Conservation (phyloP, 2,888 invertebrate species). For the Chalcis sispes region DNA sequence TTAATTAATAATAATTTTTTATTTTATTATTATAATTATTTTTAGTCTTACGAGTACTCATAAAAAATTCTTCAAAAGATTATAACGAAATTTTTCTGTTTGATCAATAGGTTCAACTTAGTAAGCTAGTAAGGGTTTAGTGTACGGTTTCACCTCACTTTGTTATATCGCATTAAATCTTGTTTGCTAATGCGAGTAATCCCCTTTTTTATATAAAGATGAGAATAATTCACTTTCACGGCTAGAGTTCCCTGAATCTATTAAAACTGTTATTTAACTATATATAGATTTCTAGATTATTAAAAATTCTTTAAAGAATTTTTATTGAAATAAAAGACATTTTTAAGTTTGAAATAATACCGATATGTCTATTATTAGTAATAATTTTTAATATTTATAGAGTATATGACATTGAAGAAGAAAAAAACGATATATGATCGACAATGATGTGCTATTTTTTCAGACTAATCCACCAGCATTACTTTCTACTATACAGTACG, state of each 20-base stretch:
- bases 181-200: constrained; percentile 14
- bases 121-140: background rate
- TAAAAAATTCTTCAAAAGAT: no score
- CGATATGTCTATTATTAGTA: background rate
- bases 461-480: constrained; percentile 96
- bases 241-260: background rate
- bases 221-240: constrained; percentile 25
- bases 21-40: no score
- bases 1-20: background rate
- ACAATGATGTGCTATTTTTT: constrained; percentile 56
- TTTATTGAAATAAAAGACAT: no score
- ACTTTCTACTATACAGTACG: constrained; percentile 96
- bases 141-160: constrained; percentile 30
- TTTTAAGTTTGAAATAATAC: background rate
- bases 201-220: constrained; percentile 33
- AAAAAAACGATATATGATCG: no score
- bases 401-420: no score
- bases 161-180: constrained; percentile 7
- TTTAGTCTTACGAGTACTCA: no score
- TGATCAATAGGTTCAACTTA: no score
- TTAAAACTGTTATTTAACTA: background rate
- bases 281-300: background rate
- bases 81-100: no score
- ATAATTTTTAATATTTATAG: background rate
- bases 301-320: background rate